phyloP scores from a whole-genome alignment of 2,797 vertebrate species.

The Danio tinwini region DNA sequence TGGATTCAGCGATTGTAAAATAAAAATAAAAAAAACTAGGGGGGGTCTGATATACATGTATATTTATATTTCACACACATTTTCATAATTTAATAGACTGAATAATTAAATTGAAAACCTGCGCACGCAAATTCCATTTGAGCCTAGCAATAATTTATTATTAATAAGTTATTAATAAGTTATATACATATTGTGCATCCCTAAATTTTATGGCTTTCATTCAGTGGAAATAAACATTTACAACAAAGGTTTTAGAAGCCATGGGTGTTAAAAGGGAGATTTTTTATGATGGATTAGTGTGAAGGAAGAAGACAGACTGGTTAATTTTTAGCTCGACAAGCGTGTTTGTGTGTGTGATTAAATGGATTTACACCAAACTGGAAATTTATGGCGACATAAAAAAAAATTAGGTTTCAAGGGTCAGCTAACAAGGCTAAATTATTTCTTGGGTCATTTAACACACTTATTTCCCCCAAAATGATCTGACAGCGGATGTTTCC shows the following conservation, averaged over 20 bases:
- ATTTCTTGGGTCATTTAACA: background rate
- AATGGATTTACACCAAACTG: constrained; percentile 7
- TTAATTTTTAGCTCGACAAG: constrained; percentile 23
- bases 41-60: too few relatives aligned
- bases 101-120: too few relatives aligned
- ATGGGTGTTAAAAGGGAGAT: background rate
- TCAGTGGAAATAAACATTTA: background rate
- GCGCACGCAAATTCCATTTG: too few relatives aligned
- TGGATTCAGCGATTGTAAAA: too few relatives aligned
- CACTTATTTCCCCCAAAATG: background rate
- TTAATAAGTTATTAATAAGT: too few relatives aligned
- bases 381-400: background rate
- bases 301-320: constrained; percentile 20
- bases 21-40: too few relatives aligned
- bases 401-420: constrained; percentile 24
- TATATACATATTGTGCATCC: background rate
- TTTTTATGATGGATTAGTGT: constrained; percentile 22
- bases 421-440: constrained; percentile 18
- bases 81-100: too few relatives aligned
- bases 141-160: background rate
- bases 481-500: constrained; percentile 19
- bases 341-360: background rate
- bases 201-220: background rate
- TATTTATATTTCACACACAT: too few relatives aligned
- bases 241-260: constrained; percentile 1